Conservation (phyloP, 1,140 invertebrate genomes). For the Hesperophylax magnus region DNA sequence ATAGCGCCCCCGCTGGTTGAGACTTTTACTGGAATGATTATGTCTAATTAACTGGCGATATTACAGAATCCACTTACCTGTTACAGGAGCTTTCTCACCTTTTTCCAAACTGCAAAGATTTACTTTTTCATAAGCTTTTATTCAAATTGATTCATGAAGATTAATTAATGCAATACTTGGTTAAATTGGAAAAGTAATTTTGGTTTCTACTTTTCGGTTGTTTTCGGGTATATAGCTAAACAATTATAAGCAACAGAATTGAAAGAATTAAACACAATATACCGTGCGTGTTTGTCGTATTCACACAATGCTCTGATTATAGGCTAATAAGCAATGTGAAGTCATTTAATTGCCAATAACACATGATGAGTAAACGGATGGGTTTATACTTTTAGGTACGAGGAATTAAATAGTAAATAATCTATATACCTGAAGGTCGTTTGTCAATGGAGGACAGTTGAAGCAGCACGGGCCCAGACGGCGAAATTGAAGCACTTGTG, state of each 20-base stretch:
- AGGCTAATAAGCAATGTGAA: neutral
- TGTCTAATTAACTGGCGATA: neutral
- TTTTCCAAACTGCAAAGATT: too few species aligned
- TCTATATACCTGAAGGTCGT: slow-evolving; percentile 15
- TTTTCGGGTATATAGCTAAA: too few species aligned
- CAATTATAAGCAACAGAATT: too few species aligned
- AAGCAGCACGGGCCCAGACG: neutral
- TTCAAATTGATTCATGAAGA: too few species aligned
- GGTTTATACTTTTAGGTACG: slow-evolving; percentile 8
- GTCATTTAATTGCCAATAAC: slow-evolving; percentile 8
- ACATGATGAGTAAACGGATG: neutral
- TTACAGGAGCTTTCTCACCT: too few species aligned
- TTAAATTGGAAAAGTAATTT: too few species aligned
- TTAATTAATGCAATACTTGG: too few species aligned
- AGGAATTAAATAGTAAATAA: slow-evolving; percentile 10
- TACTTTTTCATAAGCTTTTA: too few species aligned
- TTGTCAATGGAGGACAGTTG: neutral
- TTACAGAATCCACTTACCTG: neutral
- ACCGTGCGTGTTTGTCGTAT: too few species aligned
- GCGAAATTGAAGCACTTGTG: neutral
- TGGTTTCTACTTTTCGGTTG: too few species aligned
- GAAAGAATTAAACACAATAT: too few species aligned
- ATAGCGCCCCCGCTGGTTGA: neutral
- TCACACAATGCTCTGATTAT: too few species aligned
- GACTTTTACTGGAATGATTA: slow-evolving; percentile 4